A percentile compares a stretch with the other conserved stretches of the same genome.
These are phyloP conservation scores for Ceuthmochares aereus DNA, from an alignment of 2,113 vertebrate genomes.

Conservation along the genomic window DNA sequence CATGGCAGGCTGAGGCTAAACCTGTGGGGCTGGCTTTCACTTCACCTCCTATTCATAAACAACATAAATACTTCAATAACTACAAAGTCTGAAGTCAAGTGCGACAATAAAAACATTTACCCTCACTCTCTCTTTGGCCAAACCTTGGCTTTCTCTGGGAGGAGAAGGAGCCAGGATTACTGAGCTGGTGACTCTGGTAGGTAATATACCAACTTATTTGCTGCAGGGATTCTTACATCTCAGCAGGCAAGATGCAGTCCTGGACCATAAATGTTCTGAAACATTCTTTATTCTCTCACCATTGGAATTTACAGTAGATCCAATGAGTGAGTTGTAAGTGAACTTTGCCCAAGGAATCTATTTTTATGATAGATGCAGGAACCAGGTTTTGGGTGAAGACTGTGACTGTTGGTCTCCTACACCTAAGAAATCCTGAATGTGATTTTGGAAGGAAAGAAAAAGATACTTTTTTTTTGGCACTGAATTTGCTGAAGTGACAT, in stretches of 20 bases:
- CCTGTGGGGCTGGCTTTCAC: not conserved
- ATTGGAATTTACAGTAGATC: not conserved
- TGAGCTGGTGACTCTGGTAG: not conserved
- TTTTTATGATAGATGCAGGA: not conserved
- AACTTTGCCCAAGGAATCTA: not conserved
- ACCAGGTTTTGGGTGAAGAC: not conserved
- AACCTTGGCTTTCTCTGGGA: not conserved
- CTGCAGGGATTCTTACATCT: not conserved
- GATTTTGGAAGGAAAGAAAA: not conserved
- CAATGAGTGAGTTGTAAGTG: not conserved
- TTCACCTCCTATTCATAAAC: accelerated
- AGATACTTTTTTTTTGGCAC: not conserved
- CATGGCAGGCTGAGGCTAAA: not conserved
- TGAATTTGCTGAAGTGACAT: not conserved
- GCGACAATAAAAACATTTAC: not conserved
- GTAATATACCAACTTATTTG: not conserved
- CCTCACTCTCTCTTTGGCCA: not conserved
- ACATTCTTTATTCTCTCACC: not conserved
- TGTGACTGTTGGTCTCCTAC: not conserved
- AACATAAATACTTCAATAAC: not conserved
- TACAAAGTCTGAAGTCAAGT: not conserved
- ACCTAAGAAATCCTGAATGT: not conserved
- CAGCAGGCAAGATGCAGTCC: not conserved
- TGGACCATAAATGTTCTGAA: not conserved
- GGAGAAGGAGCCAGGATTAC: not conserved